Conservation (phyloP, 2,797 vertebrate species). For the Sciaenops ocellatus region DNA sequence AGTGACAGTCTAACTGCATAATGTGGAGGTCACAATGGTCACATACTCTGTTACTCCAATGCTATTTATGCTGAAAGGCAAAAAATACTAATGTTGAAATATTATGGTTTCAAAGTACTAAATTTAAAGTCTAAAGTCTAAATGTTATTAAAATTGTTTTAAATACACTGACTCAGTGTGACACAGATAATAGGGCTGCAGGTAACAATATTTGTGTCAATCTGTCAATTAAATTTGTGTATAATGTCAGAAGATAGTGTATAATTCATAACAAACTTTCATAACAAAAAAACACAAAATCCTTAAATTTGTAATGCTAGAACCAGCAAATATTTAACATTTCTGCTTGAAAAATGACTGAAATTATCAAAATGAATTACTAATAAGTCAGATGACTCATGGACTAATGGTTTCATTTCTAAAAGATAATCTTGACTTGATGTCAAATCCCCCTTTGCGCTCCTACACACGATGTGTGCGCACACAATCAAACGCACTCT, state of each 20-base stretch:
- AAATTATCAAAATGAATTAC: not conserved
- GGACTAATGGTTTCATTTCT: not conserved
- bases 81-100: not conserved
- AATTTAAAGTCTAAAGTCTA: no score
- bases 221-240: not conserved
- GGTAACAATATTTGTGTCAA: not conserved
- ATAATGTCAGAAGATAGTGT: not conserved
- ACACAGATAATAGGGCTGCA: not conserved
- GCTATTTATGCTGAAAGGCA: not conserved
- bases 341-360: not conserved
- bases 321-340: not conserved
- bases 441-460: no score
- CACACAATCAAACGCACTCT: slow-evolving; percentile 35
- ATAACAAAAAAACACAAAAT: not conserved
- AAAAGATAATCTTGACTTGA: not conserved
- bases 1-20: not conserved
- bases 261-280: not conserved
- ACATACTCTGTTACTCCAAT: not conserved
- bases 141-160: slow-evolving; percentile 1
- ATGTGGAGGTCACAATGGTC: not conserved
- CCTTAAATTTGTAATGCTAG: not conserved
- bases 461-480: slow-evolving; percentile 32
- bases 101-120: not conserved
- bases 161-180: not conserved
- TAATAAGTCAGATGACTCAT: not conserved